These are phyloP conservation scores for Melierax canorus DNA, from an alignment of 2,113 vertebrate species.

Conservation along the genomic window DNA sequence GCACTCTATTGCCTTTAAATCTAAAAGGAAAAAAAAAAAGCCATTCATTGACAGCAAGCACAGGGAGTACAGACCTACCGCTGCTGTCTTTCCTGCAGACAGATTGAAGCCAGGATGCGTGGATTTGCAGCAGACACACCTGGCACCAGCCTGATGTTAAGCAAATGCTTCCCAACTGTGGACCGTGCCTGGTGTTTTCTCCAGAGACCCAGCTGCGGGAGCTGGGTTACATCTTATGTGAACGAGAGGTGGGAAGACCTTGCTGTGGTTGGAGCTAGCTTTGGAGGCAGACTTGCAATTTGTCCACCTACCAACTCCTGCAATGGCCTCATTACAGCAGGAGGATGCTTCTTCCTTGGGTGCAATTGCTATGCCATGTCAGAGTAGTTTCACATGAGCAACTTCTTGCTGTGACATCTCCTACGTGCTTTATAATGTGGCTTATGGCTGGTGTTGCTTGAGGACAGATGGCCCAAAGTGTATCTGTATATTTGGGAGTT, in stretches of 20 bases:
- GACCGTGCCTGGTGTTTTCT: neutral
- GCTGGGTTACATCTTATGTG: neutral
- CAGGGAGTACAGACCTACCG: accelerated
- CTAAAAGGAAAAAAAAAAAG: neutral
- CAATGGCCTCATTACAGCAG: neutral
- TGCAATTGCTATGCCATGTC: neutral
- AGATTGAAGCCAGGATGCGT: neutral
- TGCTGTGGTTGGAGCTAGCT: neutral
- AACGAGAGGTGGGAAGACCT: neutral
- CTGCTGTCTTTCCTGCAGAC: neutral
- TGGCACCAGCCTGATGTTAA: neutral
- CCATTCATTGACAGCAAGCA: neutral
- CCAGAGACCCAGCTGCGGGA: neutral
- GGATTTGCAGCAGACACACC: neutral
- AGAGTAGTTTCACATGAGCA: neutral
- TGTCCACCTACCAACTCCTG: neutral
- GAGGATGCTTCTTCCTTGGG: neutral
- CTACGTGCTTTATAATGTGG: accelerated
- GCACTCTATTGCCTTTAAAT: neutral
- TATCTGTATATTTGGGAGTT: neutral
- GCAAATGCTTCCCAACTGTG: neutral
- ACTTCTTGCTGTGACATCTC: neutral
- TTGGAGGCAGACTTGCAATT: neutral
- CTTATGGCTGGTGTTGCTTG: neutral
- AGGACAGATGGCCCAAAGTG: neutral